Evolutionary conservation across 2,797 vertebrate genomes (phyloP), one percentile per base, ranked within the genome.

Genomic region (Fistularia commersonii): DNA sequence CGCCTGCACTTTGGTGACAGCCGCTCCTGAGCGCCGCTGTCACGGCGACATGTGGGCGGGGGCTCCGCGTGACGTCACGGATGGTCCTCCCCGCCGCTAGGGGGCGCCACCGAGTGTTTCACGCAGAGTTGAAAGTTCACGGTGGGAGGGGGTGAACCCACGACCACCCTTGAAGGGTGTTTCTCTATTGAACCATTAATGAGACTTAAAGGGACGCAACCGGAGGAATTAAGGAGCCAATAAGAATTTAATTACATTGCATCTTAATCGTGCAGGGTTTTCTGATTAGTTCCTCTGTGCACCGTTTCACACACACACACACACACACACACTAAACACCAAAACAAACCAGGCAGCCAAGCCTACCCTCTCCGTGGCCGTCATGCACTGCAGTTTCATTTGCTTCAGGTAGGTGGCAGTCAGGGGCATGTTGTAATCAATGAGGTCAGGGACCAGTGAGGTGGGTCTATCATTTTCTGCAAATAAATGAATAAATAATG

Each of bases 371-470:
- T 97, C 94, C 53, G 94, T 94, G 13, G 93, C 88, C 7, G 91
- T 95, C 96, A 98, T 95, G 63, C 96, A 96, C 43, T 95, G 92
- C 76, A 98, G 83, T 82, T 98, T 98, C 96, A 98, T 97, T 63
- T 98, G 96, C 75, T 98, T 98, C 90, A 98, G 88, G 84, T 98
- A 98, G 46, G 96, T 98, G 51, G 96, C 95, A 84, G 96, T 98
- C 35, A 98, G 93, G 33, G 96, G 96, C 96, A 98, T 98, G 91
- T 98, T 98, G 92, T 98, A 98, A 57, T 98, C 96, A 15, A 98
- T 98, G 64, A 97, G 93, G 81, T 96, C 95, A 32, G 96, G 95
- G 63, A 96, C 94, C 90, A 98, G 81, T 1, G 96, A 95, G 57
- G 94, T 94, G 4, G 95, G 93, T n/a, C 94, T 89, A 68, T 98